Conservation (phyloP, 2,113 vertebrate genomes). For the Lota lota region DNA sequence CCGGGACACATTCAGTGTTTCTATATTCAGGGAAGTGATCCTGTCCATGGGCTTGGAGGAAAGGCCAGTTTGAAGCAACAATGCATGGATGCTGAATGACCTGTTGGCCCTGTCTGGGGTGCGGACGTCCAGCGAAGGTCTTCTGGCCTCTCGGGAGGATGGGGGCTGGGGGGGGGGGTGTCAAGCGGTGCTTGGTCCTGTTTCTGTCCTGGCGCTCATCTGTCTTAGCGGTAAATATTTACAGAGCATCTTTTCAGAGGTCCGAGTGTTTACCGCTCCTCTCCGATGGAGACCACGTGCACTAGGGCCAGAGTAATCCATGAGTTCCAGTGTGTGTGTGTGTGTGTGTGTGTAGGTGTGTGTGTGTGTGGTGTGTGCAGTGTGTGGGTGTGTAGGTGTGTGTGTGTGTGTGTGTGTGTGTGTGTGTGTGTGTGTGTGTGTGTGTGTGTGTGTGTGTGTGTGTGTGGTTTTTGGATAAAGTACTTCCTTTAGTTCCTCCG, state of each 20-base stretch:
- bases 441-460: background rate
- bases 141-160: too few relatives aligned
- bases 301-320: constrained; percentile 22
- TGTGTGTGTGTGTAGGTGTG: constrained; percentile 10
- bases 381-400: constrained; percentile 13
- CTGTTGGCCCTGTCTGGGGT: too few relatives aligned
- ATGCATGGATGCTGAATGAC: too few relatives aligned
- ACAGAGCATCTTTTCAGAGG: constrained; percentile 62
- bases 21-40: too few relatives aligned
- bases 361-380: constrained; percentile 12
- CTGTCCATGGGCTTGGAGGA: too few relatives aligned
- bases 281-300: constrained; percentile 17
- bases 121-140: too few relatives aligned
- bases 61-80: too few relatives aligned
- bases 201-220: constrained; percentile 32
- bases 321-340: constrained; percentile 7
- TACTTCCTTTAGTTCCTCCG: constrained; percentile 23
- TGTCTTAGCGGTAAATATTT: constrained; percentile 69
- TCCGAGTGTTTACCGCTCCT: constrained; percentile 62
- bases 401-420: background rate
- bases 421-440: background rate
- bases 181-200: constrained; percentile 23
- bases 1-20: too few relatives aligned
- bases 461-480: constrained; percentile 19
- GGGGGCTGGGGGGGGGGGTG: too few relatives aligned